Base-by-base conservation (phyloP, 2,797 vertebrate genomes). In the Acipenser transmontanus region DNA sequence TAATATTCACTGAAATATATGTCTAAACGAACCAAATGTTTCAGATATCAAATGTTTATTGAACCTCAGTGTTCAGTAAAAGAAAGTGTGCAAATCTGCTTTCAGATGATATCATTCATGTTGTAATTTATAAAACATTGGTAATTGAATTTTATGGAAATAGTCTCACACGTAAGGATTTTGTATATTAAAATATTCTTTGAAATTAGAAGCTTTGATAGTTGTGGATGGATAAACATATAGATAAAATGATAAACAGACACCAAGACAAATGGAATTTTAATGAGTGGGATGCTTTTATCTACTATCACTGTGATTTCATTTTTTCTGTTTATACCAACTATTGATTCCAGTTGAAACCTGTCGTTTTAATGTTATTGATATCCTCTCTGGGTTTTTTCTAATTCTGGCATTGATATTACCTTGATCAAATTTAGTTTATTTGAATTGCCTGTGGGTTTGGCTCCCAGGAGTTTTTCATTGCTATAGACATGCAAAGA, bases 211-310 rank as follows among this genome's bases (percentile, higher is more conserved):
- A 81, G 88, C 91, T 96, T 94, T 95, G 92, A 96, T 94, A 91
- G 82, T 84, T 75, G 76, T 81, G 75, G 75, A 79, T 61, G 76
- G 89, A 91, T 83, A 90, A 88, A 93, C 90, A 91, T 93, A 93
- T 88, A 94, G 93, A 94, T 94, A 88, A 91, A 93, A 89, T 93
- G 92, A 93, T 85, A 80, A 87, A 82, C 81, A 76, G 75, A 78
- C 90, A 92, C 89, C 91, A 91, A 91, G 92, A 92, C 90, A 91
- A 94, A 94, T 92, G 88, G 91, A 92, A 94, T 94, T 93, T 93
- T 93, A 95, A 95, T 93, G 91, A 95, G 91, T 80, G 77, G 73
- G 82, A 81, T 87, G 87, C 91, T 94, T 95, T 94, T 91, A 94
- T 95, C 89, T 87, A 84, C 89, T 92, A 91, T 91, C 91, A 85